A percentile compares a stretch with the other conserved stretches of the same genome.
Evolutionary conservation across 2,113 vertebrate genomes (phyloP).

Genomic region (Vireo altiloquus): DNA sequence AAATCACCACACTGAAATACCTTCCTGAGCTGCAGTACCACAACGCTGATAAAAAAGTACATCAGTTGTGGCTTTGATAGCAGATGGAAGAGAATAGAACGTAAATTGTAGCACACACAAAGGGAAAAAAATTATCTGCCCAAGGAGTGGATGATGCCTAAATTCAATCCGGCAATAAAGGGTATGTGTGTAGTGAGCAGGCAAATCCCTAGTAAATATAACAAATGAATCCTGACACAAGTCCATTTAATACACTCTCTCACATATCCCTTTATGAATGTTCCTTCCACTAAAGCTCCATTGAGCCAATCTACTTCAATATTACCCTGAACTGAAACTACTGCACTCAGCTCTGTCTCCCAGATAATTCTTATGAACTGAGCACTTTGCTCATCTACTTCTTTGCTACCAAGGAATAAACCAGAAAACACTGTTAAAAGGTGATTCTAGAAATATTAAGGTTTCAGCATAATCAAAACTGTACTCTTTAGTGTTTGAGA

Average conservation of each 20-base stretch:
- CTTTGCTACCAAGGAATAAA: neutral
- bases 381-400: neutral
- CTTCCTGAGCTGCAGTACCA: neutral
- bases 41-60: neutral
- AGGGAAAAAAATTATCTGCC: neutral
- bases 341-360: neutral
- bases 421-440: neutral
- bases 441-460: neutral
- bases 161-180: neutral
- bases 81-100: constrained; percentile 6
- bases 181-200: neutral
- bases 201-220: neutral
- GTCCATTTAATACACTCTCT: neutral
- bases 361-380: neutral
- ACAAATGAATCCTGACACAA: constrained; percentile 26
- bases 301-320: neutral
- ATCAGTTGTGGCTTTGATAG: neutral
- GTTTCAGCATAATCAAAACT: neutral
- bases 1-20: neutral
- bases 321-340: neutral
- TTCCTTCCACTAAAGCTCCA: neutral
- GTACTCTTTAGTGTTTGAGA: neutral
- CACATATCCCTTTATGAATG: neutral
- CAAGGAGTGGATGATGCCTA: neutral
- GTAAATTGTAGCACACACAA: neutral